These are phyloP conservation scores for Drosophila jambulina DNA, from an alignment of 1,140 invertebrate genomes.

Conservation along the genomic window DNA sequence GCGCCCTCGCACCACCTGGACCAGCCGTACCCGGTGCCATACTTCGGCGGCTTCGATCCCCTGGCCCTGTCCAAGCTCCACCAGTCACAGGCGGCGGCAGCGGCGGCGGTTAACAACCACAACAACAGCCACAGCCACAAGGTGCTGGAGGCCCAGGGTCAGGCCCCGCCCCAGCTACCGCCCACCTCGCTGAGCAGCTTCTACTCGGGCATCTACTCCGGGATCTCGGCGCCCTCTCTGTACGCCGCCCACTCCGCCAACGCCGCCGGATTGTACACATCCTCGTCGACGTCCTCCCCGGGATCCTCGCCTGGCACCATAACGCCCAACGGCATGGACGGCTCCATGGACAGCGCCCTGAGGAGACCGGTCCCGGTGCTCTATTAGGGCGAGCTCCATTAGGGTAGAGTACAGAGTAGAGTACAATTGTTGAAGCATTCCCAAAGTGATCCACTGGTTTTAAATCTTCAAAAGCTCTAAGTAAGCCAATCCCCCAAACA, in stretches of 20 bases:
- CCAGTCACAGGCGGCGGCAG: constrained; percentile 76
- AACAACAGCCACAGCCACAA: constrained; percentile 16
- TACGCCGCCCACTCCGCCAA: constrained; percentile 85
- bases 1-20: constrained; percentile 86
- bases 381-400: constrained; percentile 81
- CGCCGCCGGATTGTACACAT: constrained; percentile 82
- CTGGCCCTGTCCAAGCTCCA: constrained; percentile 87
- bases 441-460: constrained; percentile 84
- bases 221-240: constrained; percentile 85
- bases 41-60: constrained; percentile 89
- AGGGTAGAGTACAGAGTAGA: constrained; percentile 73
- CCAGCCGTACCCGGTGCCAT: constrained; percentile 86
- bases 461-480: constrained; percentile 84
- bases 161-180: constrained; percentile 85
- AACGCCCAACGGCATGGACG: constrained; percentile 77
- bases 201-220: constrained; percentile 88
- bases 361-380: constrained; percentile 87
- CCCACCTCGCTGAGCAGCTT: constrained; percentile 87
- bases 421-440: constrained; percentile 82
- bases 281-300: constrained; percentile 85
- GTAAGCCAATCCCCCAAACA: constrained; percentile 64
- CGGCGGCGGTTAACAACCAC: constrained; percentile 78
- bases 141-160: constrained; percentile 60
- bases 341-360: constrained; percentile 85
- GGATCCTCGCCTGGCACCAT: constrained; percentile 85